Percentiles rank a stretch among this genome's conserved stretches.
Conservation (phyloP, 2,113 vertebrate species). For the Xyliphius kryptos region DNA sequence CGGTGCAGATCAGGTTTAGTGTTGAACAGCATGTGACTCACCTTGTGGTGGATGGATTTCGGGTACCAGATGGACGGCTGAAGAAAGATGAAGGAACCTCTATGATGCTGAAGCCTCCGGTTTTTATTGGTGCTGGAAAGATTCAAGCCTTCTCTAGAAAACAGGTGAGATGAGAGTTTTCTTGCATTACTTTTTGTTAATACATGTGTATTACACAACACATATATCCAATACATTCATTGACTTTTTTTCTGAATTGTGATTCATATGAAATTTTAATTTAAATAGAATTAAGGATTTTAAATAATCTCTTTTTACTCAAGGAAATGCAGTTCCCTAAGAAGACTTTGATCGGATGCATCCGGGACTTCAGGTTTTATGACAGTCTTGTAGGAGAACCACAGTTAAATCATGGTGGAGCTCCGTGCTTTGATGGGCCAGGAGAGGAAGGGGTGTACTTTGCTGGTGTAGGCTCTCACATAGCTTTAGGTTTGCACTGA, state of each 20-base stretch:
- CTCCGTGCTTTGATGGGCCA: slow-evolving; percentile 63
- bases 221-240: not conserved
- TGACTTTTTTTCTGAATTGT: too few relatives aligned
- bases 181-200: not conserved
- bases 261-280: too few relatives aligned
- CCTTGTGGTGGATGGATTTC: slow-evolving; percentile 73
- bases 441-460: slow-evolving; percentile 72
- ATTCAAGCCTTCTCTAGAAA: slow-evolving; percentile 16
- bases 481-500: slow-evolving; percentile 63
- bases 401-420: slow-evolving; percentile 51
- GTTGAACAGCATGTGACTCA: slow-evolving; percentile 53
- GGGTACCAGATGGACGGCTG: slow-evolving; percentile 56
- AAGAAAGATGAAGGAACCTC: slow-evolving; percentile 48
- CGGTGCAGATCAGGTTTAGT: slow-evolving; percentile 68
- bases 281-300: too few relatives aligned
- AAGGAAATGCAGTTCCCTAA: slow-evolving; percentile 61
- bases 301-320: slow-evolving; percentile 2
- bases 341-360: slow-evolving; percentile 70
- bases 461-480: slow-evolving; percentile 66
- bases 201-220: not conserved
- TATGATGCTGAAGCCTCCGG: slow-evolving; percentile 46
- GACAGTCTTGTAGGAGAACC: slow-evolving; percentile 53
- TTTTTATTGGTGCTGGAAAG: slow-evolving; percentile 66
- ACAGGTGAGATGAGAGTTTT: slow-evolving; percentile 30
- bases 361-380: slow-evolving; percentile 73